These are phyloP conservation scores for Scomber japonicus DNA, from an alignment of 2,113 vertebrate species.

Conservation along the genomic window DNA sequence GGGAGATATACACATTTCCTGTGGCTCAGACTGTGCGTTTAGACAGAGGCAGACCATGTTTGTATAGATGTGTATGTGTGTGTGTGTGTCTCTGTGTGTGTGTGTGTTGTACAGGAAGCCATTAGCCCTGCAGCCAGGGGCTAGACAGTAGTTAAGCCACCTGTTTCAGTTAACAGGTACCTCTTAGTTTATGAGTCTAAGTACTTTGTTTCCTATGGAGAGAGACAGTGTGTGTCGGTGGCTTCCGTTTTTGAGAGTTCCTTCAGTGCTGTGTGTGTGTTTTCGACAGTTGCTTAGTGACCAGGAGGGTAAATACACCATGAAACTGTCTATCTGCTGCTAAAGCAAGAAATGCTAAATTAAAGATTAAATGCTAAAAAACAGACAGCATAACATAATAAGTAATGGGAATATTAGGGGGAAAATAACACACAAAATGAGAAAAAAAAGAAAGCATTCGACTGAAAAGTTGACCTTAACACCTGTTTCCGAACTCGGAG, in stretches of 20 bases:
- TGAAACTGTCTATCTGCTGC: background rate
- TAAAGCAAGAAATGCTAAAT: background rate
- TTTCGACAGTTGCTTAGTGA: constrained; percentile 31
- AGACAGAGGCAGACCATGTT: constrained; percentile 32
- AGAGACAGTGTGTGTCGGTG: constrained; percentile 26
- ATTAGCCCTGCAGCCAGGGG: constrained; percentile 61
- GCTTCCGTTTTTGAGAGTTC: constrained; percentile 28
- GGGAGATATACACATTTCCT: constrained; percentile 52
- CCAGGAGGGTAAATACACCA: constrained; percentile 7
- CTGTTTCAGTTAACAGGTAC: constrained; percentile 79
- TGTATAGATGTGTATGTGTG: constrained; percentile 24
- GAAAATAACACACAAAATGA: background rate
- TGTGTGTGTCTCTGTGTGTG: constrained; percentile 45
- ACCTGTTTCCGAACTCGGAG: background rate
- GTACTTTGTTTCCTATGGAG: constrained; percentile 59
- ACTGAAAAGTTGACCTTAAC: background rate
- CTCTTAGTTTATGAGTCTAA: constrained; percentile 67
- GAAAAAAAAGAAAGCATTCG: background rate
- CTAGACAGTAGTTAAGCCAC: constrained; percentile 71
- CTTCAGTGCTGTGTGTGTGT: constrained; percentile 13
- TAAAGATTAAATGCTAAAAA: background rate
- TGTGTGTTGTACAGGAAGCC: constrained; percentile 61
- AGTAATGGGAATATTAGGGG: background rate
- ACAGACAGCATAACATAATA: background rate
- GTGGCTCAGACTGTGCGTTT: constrained; percentile 44